A percentile compares a stretch with the other conserved stretches of the same genome.
phyloP scores from a whole-genome alignment of 2,888 invertebrate species.

The Eristalis arbustorum region DNA sequence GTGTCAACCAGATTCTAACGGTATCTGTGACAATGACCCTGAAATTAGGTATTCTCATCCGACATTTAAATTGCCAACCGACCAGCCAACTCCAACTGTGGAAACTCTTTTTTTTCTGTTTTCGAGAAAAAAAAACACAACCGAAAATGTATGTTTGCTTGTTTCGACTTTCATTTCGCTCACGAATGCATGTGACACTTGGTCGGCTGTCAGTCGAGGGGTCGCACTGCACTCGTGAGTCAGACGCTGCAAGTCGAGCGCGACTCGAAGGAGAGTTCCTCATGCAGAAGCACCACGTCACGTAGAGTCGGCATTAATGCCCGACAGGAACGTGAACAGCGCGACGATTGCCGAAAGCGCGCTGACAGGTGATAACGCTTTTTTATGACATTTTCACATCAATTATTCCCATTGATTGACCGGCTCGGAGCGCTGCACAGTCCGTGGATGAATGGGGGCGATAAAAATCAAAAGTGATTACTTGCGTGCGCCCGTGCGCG shows the following conservation, averaged over 20 bases:
- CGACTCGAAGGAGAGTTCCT: neutral
- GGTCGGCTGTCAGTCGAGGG: neutral
- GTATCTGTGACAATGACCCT: slow-evolving; percentile 40
- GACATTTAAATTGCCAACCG: neutral
- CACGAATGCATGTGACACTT: slow-evolving; percentile 18
- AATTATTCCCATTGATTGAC: slow-evolving; percentile 38
- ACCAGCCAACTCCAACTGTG: neutral
- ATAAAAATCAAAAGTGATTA: slow-evolving; percentile 34
- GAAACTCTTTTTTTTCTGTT: neutral
- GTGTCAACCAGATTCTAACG: slow-evolving; percentile 8
- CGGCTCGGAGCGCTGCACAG: slow-evolving; percentile 16
- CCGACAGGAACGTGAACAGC: slow-evolving; percentile 24
- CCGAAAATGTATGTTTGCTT: neutral
- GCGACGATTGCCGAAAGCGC: slow-evolving; percentile 32
- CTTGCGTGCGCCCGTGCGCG: neutral
- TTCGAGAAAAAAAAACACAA: neutral
- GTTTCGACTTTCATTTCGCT: slow-evolving; percentile 30
- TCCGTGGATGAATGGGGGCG: neutral
- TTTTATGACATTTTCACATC: slow-evolving; percentile 44
- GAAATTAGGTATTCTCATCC: slow-evolving; percentile 25
- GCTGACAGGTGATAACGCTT: slow-evolving; percentile 52
- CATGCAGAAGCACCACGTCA: neutral
- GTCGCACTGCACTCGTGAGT: slow-evolving; percentile 22
- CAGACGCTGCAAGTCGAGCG: neutral
- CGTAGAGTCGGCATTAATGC: slow-evolving; percentile 47